A percentile compares a stretch with the other conserved stretches of the same genome.
Evolutionary conservation across 2,113 vertebrate genomes (phyloP).

Genomic region (Silurus glanis): DNA sequence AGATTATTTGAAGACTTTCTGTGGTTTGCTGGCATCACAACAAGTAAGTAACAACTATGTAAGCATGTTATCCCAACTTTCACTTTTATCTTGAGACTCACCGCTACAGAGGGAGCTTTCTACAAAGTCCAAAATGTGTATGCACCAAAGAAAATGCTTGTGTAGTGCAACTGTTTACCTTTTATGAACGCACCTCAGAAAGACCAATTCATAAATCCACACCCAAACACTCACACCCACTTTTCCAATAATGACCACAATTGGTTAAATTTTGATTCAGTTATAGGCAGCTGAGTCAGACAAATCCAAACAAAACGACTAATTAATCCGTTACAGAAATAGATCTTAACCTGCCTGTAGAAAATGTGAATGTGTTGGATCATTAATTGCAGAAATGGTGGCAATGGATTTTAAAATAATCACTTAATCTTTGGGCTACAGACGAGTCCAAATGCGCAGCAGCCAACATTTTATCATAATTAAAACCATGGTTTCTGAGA

Average conservation of each 20-base stretch:
- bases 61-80: conserved; percentile 4
- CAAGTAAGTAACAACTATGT: background rate
- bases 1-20: background rate
- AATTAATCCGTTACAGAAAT: conserved; percentile 15
- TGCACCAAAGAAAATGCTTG: background rate
- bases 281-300: background rate
- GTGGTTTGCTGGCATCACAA: background rate
- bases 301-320: background rate
- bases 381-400: conserved; percentile 7
- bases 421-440: background rate
- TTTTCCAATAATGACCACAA: conserved; percentile 39
- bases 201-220: conserved; percentile 1
- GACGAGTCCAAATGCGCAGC: background rate
- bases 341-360: background rate
- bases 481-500: background rate
- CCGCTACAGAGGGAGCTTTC: background rate
- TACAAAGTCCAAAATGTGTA: background rate
- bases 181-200: background rate
- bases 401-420: conserved; percentile 1
- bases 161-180: background rate
- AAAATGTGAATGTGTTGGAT: background rate
- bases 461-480: background rate
- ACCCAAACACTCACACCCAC: conserved; percentile 23
- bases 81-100: conserved; percentile 36
- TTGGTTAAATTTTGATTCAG: background rate